Percentiles rank a stretch among this genome's conserved stretches.
Conservation (phyloP, 2,113 vertebrate genomes). For the Cricetomys ansorgei region DNA sequence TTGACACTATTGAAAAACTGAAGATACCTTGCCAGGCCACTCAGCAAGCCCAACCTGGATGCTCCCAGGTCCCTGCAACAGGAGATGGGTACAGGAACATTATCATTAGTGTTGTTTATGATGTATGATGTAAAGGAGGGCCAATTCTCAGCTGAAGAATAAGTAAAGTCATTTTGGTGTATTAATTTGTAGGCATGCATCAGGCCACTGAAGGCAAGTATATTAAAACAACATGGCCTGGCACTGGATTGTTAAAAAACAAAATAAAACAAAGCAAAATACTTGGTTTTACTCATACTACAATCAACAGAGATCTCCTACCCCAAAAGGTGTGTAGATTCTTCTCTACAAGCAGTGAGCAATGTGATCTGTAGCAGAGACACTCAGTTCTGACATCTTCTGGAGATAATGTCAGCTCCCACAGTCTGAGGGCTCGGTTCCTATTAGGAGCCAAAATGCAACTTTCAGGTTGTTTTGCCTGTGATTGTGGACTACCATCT, state of each 20-base stretch:
- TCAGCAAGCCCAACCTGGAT: not conserved
- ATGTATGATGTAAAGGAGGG: not conserved
- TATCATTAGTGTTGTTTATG: not conserved
- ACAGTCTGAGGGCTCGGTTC: not conserved
- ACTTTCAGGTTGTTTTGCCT: not conserved
- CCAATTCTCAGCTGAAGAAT: not conserved
- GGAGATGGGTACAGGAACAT: not conserved
- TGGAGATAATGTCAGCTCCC: no score
- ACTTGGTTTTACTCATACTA: no score
- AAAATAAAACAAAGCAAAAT: no score
- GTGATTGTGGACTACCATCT: not conserved
- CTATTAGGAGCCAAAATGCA: not conserved
- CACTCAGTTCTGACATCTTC: no score
- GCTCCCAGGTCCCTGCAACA: not conserved
- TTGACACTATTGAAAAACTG: not conserved
- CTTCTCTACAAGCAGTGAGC: no score
- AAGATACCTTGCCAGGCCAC: not conserved
- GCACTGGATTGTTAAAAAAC: no score
- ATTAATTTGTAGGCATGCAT: not conserved
- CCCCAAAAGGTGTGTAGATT: no score
- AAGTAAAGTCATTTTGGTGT: not conserved
- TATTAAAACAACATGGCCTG: no score
- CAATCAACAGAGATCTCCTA: no score
- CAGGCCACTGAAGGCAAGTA: not conserved
- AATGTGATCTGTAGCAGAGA: no score